A percentile compares a stretch with the other conserved stretches of the same genome.
Evolutionary conservation across 2,888 invertebrate species (phyloP).

Genomic region (Cephus nigrinus): DNA sequence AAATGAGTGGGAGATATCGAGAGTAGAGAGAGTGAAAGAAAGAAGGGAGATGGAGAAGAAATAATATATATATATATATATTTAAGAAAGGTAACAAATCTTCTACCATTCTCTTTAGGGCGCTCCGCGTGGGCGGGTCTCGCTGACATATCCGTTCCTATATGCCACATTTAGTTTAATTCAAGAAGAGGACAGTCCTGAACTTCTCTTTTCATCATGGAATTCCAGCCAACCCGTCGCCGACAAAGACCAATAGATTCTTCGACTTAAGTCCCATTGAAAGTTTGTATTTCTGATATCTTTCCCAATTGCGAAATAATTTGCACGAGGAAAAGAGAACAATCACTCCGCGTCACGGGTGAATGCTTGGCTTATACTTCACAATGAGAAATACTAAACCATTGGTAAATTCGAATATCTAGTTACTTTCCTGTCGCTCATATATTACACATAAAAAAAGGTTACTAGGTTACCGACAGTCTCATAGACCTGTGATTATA

Average conservation of each 20-base stretch:
- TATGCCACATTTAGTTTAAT: too few species aligned
- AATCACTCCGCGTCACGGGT: background rate
- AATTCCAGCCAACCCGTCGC: background rate
- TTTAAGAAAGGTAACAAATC: slow-evolving; percentile 28
- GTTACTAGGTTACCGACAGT: background rate
- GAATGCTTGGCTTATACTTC: background rate
- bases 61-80: slow-evolving; percentile 8
- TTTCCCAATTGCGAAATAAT: background rate
- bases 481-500: background rate
- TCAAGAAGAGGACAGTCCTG: too few species aligned
- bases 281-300: background rate
- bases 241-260: background rate
- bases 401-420: background rate
- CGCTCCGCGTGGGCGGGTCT: background rate
- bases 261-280: background rate
- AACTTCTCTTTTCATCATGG: too few species aligned
- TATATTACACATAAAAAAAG: background rate
- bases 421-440: background rate
- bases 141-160: background rate
- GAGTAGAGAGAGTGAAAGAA: background rate
- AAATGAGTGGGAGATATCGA: slow-evolving; percentile 16
- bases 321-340: background rate
- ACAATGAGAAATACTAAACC: background rate
- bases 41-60: too few species aligned
- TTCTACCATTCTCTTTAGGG: background rate